phyloP scores from a whole-genome alignment of 2,888 invertebrate species.

The Drosophila aldrichi region DNA sequence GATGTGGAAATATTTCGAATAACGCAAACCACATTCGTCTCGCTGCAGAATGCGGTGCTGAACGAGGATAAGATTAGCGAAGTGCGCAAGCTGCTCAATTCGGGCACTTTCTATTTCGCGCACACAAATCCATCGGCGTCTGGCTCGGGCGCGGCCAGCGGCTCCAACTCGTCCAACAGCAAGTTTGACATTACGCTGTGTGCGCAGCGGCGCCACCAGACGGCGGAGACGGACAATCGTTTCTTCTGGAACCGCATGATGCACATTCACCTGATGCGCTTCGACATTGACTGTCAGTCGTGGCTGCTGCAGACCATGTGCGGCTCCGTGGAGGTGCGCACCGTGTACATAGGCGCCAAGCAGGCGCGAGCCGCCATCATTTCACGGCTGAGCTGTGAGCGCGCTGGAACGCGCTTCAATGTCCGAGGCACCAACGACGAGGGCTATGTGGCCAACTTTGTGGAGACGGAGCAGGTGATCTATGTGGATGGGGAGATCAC shows the following conservation, averaged over 20 bases:
- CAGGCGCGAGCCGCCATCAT: slow-evolving; percentile 98
- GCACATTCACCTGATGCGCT: slow-evolving; percentile 96
- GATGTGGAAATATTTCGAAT: slow-evolving; percentile 98
- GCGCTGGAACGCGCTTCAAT: slow-evolving; percentile 99
- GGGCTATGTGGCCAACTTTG: slow-evolving; percentile 99
- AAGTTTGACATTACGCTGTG: slow-evolving; percentile 97
- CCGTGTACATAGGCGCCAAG: slow-evolving; percentile 98
- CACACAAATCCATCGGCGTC: slow-evolving; percentile 70
- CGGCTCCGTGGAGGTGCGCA: slow-evolving; percentile 98
- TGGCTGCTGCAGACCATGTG: slow-evolving; percentile 99
- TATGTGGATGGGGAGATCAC: slow-evolving; percentile 95
- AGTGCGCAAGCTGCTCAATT: slow-evolving; percentile 95
- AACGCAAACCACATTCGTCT: slow-evolving; percentile 95
- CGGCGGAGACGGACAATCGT: slow-evolving; percentile 94
- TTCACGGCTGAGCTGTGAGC: slow-evolving; percentile 97
- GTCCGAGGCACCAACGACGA: slow-evolving; percentile 99
- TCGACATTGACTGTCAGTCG: slow-evolving; percentile 94
- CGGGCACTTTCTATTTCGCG: slow-evolving; percentile 99
- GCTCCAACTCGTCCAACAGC: slow-evolving; percentile 56
- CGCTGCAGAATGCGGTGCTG: slow-evolving; percentile 90
- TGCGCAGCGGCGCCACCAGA: slow-evolving; percentile 94
- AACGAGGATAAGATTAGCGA: slow-evolving; percentile 88
- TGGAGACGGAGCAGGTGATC: slow-evolving; percentile 99
- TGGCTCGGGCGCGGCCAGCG: slow-evolving; percentile 39
- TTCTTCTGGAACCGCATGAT: slow-evolving; percentile 99